Evolutionary conservation across 2,888 invertebrate genomes (phyloP), one percentile per base, ranked within the genome.

Genomic region (Dynastes grantii): DNA sequence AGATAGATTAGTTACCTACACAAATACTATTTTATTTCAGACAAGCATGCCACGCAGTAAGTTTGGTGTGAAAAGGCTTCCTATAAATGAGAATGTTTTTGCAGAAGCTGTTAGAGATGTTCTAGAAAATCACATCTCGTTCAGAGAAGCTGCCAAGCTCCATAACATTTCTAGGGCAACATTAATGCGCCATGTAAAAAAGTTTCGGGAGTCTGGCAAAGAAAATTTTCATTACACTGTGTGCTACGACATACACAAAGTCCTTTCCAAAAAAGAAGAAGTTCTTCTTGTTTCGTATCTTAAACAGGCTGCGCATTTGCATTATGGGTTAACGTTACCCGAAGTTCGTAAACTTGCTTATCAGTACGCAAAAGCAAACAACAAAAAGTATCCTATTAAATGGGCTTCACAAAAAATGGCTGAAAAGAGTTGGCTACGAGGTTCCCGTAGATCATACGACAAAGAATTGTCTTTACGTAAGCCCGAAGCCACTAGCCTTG

Each of bases 401-500:
- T 77, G 77, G 79, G 71, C 73, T 27, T 40, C 61, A 49, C 61
- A 80, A 53, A 70, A 79, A 79, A 67, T 75, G n/a, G 77, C 79
- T 84, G 84, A 5, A 51, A 51, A 51, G 51, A 13, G 11, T 13
- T 51, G 51, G 83, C 78, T 83, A 37, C 45, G 68, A 29, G 70
- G 55, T 40, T 84, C 83, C 76, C 61, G 77, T 58, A 80, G 81
- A 76, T 63, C 82, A 49, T 76, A 84, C 79, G 76, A 77, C 29
- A 27, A 68, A 8, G 37, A 65, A 32, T 76, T 83, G 11, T 80
- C 80, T 32, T 67, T 84, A 13, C 70, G 82, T 51, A 81, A 71
- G 68, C 81, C 81, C 49, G 80, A 82, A 79, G 81, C 81, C 11
- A 82, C 81, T 16, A 83, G 81, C 67, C 76, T 82, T 53, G 79